Conservation (phyloP, 2,797 vertebrate genomes). For the Kryptopterus vitreolus region DNA sequence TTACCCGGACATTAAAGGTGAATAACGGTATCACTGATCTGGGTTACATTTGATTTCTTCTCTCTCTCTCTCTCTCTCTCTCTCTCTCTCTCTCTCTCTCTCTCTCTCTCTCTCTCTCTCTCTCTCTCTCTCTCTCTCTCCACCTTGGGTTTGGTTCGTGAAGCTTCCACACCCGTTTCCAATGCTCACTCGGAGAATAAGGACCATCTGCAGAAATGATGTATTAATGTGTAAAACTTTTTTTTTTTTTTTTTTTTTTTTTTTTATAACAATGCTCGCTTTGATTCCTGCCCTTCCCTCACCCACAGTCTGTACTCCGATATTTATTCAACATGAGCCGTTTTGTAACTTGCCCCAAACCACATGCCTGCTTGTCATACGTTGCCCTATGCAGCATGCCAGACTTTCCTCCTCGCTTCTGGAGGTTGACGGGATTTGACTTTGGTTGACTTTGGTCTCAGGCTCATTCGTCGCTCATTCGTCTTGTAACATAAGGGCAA, state of each 20-base stretch:
- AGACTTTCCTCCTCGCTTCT: constrained; percentile 12
- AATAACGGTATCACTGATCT: constrained; percentile 24
- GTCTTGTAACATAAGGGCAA: too few relatives aligned
- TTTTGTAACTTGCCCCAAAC: constrained; percentile 47
- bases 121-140: constrained; percentile 26
- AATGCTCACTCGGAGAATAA: constrained; percentile 44
- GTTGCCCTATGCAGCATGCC: constrained; percentile 12
- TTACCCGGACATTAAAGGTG: constrained; percentile 4
- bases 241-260: neutral
- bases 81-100: constrained; percentile 30
- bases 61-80: constrained; percentile 23
- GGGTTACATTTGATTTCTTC: constrained; percentile 34
- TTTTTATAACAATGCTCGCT: constrained; percentile 3
- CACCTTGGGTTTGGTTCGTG: constrained; percentile 37
- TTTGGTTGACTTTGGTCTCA: constrained; percentile 16
- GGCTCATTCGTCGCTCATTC: too few relatives aligned
- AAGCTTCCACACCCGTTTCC: constrained; percentile 46
- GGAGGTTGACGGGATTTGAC: constrained; percentile 11
- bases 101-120: constrained; percentile 30
- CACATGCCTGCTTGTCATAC: constrained; percentile 38
- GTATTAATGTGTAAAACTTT: constrained; percentile 49
- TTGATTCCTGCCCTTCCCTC: constrained; percentile 44
- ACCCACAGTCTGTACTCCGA: constrained; percentile 32
- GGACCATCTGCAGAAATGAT: constrained; percentile 52
- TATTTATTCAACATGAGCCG: constrained; percentile 47